These are phyloP conservation scores for Buphagus erythrorhynchus DNA, from an alignment of 2,797 vertebrate species.

Conservation along the genomic window DNA sequence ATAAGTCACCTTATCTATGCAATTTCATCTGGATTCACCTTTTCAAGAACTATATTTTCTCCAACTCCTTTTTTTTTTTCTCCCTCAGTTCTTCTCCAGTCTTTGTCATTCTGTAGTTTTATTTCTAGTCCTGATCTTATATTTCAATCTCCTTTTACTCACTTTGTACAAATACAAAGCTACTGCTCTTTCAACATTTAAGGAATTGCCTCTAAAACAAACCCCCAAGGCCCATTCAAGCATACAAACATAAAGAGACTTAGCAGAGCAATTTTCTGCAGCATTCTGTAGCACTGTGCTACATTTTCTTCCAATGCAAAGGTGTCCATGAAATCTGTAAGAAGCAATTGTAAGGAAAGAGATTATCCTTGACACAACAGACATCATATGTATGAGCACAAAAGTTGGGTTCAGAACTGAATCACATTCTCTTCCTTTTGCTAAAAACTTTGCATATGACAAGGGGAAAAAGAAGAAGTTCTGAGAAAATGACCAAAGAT, in stretches of 20 bases:
- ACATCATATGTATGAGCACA: fast-evolving
- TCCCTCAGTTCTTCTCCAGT: neutral
- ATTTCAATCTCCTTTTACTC: neutral
- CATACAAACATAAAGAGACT: neutral
- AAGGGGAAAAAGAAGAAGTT: neutral
- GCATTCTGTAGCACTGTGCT: neutral
- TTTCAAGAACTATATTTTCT: neutral
- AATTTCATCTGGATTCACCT: neutral
- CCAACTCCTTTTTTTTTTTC: neutral
- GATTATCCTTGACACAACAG: neutral
- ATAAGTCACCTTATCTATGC: neutral
- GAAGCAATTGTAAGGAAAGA: neutral
- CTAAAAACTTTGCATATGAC: neutral
- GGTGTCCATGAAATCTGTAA: neutral
- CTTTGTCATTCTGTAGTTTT: neutral
- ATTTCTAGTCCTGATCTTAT: neutral
- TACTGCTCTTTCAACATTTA: neutral
- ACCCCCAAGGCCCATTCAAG: neutral
- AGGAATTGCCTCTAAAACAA: neutral
- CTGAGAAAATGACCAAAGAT: neutral
- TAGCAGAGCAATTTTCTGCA: neutral
- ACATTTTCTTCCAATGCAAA: neutral
- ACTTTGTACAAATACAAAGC: neutral
- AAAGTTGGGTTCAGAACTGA: neutral
- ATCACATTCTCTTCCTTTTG: neutral